These are phyloP conservation scores for Drosophila micromelanica DNA, from an alignment of 1,140 invertebrate genomes.

Conservation along the genomic window DNA sequence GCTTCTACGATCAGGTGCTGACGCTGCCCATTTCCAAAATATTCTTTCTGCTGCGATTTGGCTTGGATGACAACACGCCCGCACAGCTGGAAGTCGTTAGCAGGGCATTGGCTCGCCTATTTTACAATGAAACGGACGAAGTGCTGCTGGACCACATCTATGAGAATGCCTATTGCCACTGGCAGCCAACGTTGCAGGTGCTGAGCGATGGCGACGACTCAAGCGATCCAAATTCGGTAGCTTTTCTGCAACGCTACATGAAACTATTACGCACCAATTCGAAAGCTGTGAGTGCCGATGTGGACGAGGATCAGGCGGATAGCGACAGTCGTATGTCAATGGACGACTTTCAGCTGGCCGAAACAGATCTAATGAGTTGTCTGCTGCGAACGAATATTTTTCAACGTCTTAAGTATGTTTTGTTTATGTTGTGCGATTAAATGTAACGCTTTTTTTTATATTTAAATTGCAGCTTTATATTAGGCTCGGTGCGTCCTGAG, in stretches of 20 bases:
- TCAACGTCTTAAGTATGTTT: constrained; percentile 86
- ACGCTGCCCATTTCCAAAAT: constrained; percentile 88
- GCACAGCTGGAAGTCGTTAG: constrained; percentile 90
- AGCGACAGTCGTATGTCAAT: constrained; percentile 86
- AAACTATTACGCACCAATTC: constrained; percentile 57
- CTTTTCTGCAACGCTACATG: constrained; percentile 73
- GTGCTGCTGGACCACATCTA: constrained; percentile 88
- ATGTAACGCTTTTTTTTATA: background rate
- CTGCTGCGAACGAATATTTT: constrained; percentile 91
- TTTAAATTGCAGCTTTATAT: constrained; percentile 87
- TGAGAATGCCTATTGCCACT: constrained; percentile 88
- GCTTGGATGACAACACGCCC: constrained; percentile 92
- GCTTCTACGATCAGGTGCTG: constrained; percentile 89
- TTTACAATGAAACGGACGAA: constrained; percentile 92
- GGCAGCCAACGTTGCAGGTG: constrained; percentile 87
- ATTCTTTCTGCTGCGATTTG: constrained; percentile 92
- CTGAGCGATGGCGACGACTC: constrained; percentile 34
- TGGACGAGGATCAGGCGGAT: constrained; percentile 85
- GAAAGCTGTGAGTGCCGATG: constrained; percentile 52
- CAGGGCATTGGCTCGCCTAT: constrained; percentile 89
- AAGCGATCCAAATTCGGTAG: constrained; percentile 62
- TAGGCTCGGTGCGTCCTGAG: constrained; percentile 87
- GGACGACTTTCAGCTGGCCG: constrained; percentile 93
- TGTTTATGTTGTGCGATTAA: background rate
- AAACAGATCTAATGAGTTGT: constrained; percentile 90